Evolutionary conservation across 92 coral and sea anemone genomes (phyloP), one percentile per base, ranked within the genome.

Genomic region (Palythoa grandis): DNA sequence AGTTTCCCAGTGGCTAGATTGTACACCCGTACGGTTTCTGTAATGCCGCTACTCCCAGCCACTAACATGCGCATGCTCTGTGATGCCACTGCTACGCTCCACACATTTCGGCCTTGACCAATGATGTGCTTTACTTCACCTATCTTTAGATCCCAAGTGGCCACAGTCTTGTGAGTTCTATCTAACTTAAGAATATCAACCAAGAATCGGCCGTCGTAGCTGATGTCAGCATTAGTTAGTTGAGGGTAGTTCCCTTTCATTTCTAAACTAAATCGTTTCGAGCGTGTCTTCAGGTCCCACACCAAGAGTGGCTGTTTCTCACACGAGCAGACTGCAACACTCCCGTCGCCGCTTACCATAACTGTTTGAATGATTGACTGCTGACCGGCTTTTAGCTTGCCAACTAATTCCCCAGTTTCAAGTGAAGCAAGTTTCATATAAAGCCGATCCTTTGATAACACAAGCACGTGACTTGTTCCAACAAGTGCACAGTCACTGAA

Each of bases 401-500:
- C 93, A 70, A 95, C 99, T 52, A 93, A 91, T 74, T 97, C 92
- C 11, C 99, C 99, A 5, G 96, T 94, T 43, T 93, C 98, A 58
- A 97, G 82, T 19, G 99, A 97, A 15, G 98, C 96, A 60, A 97
- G 89, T 74, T 95, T 95, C 87, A 97, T 92, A 43, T 93, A 92
- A 66, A 90, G 92, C 47, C 99, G 87, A 71, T 97, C 98, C 77
- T 92, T 97, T 10, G 99, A 92, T 11, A 97, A 92, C 68, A 97
- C 89, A 70, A 97, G 87, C 63, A 95, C 99, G 78, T 96, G 95
- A 50, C 95, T 82, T 23, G 88, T 71, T 24, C 99, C 99, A 13
- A 93, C 99, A 57, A 97, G 82, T 40, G 99, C 98, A 83, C 96
- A 95, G 60, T 97, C 99, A 78, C 94, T 95, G 86, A 97, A 97